Percentiles rank a stretch among this genome's conserved stretches.
phyloP scores from a whole-genome alignment of 1,140 invertebrate species.

The Babylonia areolata region DNA sequence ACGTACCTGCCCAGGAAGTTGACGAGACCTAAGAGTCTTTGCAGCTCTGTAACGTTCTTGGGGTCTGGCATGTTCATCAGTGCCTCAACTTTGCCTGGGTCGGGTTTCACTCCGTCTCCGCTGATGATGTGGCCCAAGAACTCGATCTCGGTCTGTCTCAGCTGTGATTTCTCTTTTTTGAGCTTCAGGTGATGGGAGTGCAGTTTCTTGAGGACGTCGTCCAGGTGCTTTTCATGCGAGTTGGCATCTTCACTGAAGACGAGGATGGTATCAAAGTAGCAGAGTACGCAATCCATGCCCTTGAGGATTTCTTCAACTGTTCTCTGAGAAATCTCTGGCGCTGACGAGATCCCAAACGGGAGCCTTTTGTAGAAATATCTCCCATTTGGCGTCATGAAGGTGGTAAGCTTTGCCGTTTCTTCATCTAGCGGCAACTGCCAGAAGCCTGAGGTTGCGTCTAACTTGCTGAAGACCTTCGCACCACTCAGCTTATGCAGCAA shows the following conservation, averaged over 20 bases:
- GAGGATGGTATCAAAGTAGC: background rate
- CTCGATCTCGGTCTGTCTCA: background rate
- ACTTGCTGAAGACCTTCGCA: too few species aligned
- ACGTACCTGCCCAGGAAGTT: background rate
- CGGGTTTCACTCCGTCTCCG: background rate
- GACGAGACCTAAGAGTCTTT: background rate
- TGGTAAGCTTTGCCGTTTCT: too few species aligned
- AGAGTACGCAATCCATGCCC: background rate
- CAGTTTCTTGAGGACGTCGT: background rate
- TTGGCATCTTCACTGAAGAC: background rate
- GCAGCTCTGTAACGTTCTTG: background rate
- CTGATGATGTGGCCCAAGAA: constrained; percentile 5
- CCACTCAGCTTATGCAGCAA: too few species aligned
- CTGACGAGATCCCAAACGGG: too few species aligned
- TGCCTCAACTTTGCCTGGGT: constrained; percentile 20
- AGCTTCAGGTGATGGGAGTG: background rate
- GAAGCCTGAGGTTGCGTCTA: too few species aligned
- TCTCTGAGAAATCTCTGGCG: too few species aligned
- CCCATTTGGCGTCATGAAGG: too few species aligned
- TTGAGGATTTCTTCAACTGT: too few species aligned
- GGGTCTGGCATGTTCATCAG: background rate
- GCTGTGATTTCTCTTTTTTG: background rate
- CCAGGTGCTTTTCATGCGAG: background rate
- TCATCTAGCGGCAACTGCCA: too few species aligned
- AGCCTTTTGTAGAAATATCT: too few species aligned